phyloP scores from a whole-genome alignment of 2,797 vertebrate genomes.

The Prunella strophiata region DNA sequence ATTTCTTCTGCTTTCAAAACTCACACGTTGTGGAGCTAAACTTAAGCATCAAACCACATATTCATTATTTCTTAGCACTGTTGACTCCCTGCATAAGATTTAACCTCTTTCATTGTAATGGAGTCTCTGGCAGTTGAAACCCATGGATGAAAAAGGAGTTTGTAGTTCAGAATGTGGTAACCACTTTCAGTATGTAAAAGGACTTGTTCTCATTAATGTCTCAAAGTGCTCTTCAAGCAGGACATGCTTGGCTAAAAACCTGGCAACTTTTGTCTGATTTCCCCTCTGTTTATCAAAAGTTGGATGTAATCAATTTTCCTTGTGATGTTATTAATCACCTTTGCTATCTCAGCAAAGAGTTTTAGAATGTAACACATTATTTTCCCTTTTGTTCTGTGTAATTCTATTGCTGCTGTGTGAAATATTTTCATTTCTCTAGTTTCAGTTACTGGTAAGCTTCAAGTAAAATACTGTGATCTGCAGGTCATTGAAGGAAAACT shows the following conservation, averaged over 20 bases:
- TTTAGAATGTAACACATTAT: not conserved
- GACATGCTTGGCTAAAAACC: not conserved
- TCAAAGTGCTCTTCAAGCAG: conserved; percentile 45
- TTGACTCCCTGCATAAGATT: not conserved
- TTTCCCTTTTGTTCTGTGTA: not conserved
- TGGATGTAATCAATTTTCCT: not conserved
- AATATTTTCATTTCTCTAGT: not conserved
- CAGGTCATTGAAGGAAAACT: not conserved
- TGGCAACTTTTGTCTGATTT: not conserved
- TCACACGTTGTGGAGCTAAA: not conserved
- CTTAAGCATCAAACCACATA: not conserved
- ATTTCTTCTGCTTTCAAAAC: not conserved
- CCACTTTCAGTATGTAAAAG: not conserved
- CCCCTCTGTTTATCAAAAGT: not conserved
- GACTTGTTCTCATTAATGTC: not conserved
- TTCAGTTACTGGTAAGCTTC: not conserved
- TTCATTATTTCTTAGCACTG: not conserved
- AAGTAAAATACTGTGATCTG: not conserved
- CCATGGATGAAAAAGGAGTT: not conserved
- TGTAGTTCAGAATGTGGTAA: not conserved
- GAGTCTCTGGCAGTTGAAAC: not conserved
- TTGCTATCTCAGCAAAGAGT: not conserved
- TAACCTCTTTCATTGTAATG: not conserved
- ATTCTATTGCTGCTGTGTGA: not conserved
- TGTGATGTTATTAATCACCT: not conserved